Evolutionary conservation across 2,113 vertebrate species (phyloP).

Genomic region (Colaptes auratus): DNA sequence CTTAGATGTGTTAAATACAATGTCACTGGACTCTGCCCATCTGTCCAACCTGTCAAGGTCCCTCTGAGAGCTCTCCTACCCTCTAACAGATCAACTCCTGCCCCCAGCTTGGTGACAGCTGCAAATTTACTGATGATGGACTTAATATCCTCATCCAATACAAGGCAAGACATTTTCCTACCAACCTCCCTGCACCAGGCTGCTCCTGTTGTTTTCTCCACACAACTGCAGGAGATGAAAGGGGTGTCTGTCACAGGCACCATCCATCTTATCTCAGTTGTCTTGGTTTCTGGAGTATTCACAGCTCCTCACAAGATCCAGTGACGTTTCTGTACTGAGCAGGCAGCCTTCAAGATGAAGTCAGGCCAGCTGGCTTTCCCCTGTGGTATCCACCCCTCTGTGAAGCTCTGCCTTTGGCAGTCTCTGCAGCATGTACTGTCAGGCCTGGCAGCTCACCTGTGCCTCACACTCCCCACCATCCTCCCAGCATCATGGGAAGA

Average conservation of each 20-base stretch:
- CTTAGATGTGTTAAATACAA: too few species aligned
- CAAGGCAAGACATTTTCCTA: neutral
- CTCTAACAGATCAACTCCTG: too few species aligned
- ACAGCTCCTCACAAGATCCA: neutral
- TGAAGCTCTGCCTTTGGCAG: neutral
- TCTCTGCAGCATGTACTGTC: accelerated
- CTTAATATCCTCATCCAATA: neutral
- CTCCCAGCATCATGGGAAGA: neutral
- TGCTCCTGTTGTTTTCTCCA: neutral
- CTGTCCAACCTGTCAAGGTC: too few species aligned
- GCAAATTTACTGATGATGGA: too few species aligned
- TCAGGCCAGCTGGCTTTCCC: neutral
- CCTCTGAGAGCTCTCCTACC: too few species aligned
- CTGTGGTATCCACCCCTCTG: neutral
- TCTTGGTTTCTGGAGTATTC: neutral
- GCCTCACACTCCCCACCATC: accelerated
- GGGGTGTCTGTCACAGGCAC: neutral
- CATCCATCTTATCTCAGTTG: neutral
- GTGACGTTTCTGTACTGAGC: neutral
- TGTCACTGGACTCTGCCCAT: too few species aligned
- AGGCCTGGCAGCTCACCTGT: neutral
- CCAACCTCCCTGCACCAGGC: neutral
- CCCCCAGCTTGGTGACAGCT: too few species aligned
- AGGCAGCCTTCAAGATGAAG: neutral
- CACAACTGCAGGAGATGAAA: neutral